Conservation (phyloP, 2,797 vertebrate species). For the Uromys caudimaculatus region DNA sequence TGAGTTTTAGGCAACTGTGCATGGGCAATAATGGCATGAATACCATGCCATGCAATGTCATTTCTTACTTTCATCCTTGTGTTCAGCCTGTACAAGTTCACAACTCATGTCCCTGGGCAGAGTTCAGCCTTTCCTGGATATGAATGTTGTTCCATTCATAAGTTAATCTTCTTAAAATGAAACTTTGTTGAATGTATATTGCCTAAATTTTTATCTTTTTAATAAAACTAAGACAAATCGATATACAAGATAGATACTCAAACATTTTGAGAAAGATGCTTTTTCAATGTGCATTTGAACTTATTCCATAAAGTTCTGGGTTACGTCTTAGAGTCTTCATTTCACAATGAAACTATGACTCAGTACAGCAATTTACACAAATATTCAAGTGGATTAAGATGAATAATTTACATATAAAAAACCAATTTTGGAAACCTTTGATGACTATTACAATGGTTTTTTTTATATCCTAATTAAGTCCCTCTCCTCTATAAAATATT, state of each 20-base stretch:
- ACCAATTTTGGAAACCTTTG: not conserved
- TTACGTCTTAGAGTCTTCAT: not conserved
- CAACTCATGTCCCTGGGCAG: too few species aligned
- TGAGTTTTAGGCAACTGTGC: not conserved
- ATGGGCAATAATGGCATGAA: not conserved
- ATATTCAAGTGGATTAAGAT: not conserved
- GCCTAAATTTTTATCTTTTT: not conserved
- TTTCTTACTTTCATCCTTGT: not conserved
- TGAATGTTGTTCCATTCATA: not conserved
- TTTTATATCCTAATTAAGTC: not conserved
- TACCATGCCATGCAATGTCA: accelerated
- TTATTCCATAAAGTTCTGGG: not conserved
- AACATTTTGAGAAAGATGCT: not conserved
- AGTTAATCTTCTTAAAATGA: not conserved
- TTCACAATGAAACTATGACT: not conserved
- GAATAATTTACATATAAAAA: not conserved
- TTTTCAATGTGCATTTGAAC: not conserved
- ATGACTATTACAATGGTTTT: not conserved
- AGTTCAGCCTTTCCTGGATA: not conserved
- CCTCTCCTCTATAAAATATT: not conserved
- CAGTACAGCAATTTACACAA: not conserved
- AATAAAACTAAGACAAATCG: not conserved
- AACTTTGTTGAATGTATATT: not conserved
- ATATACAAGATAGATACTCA: not conserved
- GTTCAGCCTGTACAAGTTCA: not conserved